Percentiles rank a stretch among this genome's conserved stretches.
Evolutionary conservation across 2,888 invertebrate genomes (phyloP).

Genomic region (Ochropacha duplaris): DNA sequence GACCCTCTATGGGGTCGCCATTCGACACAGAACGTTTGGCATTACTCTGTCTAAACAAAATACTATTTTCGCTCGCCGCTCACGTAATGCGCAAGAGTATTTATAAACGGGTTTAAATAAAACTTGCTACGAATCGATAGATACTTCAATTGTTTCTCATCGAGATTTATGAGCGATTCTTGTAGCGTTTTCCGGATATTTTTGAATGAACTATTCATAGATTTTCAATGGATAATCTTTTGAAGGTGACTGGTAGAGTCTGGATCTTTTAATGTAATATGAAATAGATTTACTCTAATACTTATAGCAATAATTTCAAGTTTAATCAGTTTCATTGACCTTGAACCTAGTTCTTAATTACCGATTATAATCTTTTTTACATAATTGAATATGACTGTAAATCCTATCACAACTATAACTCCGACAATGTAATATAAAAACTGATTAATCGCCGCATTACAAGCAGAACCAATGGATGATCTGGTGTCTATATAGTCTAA

Average conservation of each 20-base stretch:
- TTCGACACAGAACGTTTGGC: conserved; percentile 17
- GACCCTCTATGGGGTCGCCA: conserved; percentile 25
- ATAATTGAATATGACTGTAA: too few species aligned
- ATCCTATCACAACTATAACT: too few species aligned
- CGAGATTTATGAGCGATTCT: neutral
- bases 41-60: conserved; percentile 36
- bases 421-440: too few species aligned
- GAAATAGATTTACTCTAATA: too few species aligned
- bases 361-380: too few species aligned
- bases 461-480: neutral
- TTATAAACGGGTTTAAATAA: neutral
- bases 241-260: neutral
- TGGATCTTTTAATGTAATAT: neutral
- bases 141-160: neutral
- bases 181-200: neutral
- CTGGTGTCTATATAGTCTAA: conserved; percentile 13
- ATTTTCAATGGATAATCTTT: neutral
- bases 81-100: conserved; percentile 16
- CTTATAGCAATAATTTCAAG: too few species aligned
- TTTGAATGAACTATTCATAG: neutral
- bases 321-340: too few species aligned
- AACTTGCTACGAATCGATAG: neutral
- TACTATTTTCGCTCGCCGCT: conserved; percentile 27
- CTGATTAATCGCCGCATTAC: neutral
- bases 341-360: too few species aligned